These are phyloP conservation scores for Trididemnum miniatum DNA, from an alignment of 23 tunicate genomes.

Conservation along the genomic window DNA sequence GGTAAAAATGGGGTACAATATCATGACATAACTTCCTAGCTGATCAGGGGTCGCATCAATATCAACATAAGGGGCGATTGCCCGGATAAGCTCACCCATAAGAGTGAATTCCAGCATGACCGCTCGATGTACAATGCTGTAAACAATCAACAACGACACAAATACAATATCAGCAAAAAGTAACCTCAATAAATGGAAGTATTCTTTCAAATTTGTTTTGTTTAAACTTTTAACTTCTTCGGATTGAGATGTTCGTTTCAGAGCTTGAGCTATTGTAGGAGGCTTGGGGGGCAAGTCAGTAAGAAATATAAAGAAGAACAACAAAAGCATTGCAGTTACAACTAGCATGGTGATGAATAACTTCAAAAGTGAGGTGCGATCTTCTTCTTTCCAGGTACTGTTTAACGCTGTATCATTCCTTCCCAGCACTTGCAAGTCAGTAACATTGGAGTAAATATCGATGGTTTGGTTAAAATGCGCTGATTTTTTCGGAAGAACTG, in stretches of 20 bases:
- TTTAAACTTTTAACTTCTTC: neutral
- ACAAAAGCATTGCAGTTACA: neutral
- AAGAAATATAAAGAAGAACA: conserved; percentile 2
- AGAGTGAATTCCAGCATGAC: conserved; percentile 22
- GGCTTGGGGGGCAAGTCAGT: conserved; percentile 22
- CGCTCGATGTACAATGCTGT: conserved; percentile 13
- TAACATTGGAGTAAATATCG: neutral
- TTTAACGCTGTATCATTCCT: too few species aligned
- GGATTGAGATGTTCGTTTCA: conserved; percentile 5
- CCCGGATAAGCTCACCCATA: conserved; percentile 12
- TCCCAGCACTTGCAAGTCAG: neutral
- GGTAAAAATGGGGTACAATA: conserved; percentile 3
- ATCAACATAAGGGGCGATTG: neutral
- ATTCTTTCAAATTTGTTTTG: conserved; percentile 4
- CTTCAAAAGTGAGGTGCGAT: neutral
- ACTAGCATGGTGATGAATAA: conserved; percentile 10
- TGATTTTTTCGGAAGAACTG: neutral
- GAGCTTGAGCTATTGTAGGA: conserved; percentile 28
- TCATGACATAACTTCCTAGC: conserved; percentile 2
- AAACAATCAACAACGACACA: neutral
- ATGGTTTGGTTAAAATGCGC: neutral
- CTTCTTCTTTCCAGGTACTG: neutral
- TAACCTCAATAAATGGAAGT: neutral
- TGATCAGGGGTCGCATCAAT: neutral
- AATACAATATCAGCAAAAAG: neutral